Evolutionary conservation across 2,888 invertebrate genomes (phyloP), one percentile per base, ranked within the genome.

Genomic region (Euproctis similis): DNA sequence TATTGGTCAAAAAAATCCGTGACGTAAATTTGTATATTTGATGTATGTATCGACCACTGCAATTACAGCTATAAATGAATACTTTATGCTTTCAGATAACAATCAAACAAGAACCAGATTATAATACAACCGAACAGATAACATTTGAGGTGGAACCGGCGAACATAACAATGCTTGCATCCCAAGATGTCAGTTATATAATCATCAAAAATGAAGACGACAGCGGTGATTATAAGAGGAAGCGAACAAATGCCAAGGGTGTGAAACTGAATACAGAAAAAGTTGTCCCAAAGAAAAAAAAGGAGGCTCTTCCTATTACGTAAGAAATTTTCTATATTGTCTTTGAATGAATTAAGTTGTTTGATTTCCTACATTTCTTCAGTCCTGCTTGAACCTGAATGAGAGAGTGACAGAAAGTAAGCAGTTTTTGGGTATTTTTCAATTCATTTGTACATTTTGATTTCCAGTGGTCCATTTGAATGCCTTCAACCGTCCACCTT

Each of bases 401-500:
- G 1, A 2, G 8, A 24, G 4, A 21, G 1, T 3, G 4, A 12
- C 17, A 6, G 5, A 11, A 11, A 24, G 22, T 4, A 4, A n/a
- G 7, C 19, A n/a, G 19, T 3, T n/a, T 19, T n/a, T 19, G n/a
- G n/a, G 19, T 19, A 5, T 8, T 7, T 19, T 5, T 3, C 19
- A 5, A 5, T n/a, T 3, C 4, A n/a, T n/a, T n/a, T 3, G 3
- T 8, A n/a, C n/a, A n/a, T 8, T 3, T n/a, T 4, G 7, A 4
- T 5, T 13, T 27, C 0, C 60, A 81, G 80, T 0, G 84, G 84
- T 0, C 85, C 85, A 0, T 85, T 84, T 48, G 81, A 82, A 27
- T 85, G 85, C 31, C 62, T 78, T 0, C 69, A 77, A 16, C 66
- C 77, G 0, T 75, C 76, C 0, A 45, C 46, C 0, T 46, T 58